A percentile compares a stretch with the other conserved stretches of the same genome.
These are phyloP conservation scores for Epinephelus fuscoguttatus DNA, from an alignment of 2,113 vertebrate species.

Conservation along the genomic window DNA sequence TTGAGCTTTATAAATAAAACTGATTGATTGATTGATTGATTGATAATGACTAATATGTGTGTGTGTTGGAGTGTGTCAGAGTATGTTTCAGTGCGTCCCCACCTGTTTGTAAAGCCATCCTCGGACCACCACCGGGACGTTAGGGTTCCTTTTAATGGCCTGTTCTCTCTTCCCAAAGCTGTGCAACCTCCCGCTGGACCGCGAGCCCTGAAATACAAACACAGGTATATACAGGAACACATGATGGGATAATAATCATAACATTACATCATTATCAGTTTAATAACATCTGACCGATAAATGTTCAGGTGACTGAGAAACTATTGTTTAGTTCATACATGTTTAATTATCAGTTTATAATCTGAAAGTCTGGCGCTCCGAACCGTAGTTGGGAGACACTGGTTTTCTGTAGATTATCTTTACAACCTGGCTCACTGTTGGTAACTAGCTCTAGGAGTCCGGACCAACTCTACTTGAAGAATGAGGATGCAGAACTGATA, in stretches of 20 bases:
- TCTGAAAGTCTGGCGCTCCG: no score
- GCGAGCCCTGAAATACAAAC: slow-evolving; percentile 83
- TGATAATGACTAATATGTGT: not conserved
- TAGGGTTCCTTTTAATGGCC: slow-evolving; percentile 93
- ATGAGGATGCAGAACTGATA: no score
- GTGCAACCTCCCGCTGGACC: slow-evolving; percentile 88
- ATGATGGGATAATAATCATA: not conserved
- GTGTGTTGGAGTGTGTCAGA: not conserved
- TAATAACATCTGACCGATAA: no score
- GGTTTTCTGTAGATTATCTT: no score
- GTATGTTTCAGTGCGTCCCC: slow-evolving; percentile 6
- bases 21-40: no score
- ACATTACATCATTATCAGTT: no score
- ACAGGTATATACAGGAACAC: not conserved
- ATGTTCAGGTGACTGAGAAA: not conserved
- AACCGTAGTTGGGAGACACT: no score
- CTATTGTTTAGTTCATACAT: not conserved
- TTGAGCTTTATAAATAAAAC: no score
- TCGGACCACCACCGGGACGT: slow-evolving; percentile 92
- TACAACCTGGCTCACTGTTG: no score
- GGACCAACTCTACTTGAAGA: no score
- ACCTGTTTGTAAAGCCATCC: slow-evolving; percentile 99
- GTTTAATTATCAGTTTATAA: not conserved
- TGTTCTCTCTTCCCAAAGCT: slow-evolving; percentile 97
- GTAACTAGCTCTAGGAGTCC: no score